Evolutionary conservation across 2,113 vertebrate species (phyloP), one percentile per base, ranked within the genome.

Genomic region (Corvus moneduloides): DNA sequence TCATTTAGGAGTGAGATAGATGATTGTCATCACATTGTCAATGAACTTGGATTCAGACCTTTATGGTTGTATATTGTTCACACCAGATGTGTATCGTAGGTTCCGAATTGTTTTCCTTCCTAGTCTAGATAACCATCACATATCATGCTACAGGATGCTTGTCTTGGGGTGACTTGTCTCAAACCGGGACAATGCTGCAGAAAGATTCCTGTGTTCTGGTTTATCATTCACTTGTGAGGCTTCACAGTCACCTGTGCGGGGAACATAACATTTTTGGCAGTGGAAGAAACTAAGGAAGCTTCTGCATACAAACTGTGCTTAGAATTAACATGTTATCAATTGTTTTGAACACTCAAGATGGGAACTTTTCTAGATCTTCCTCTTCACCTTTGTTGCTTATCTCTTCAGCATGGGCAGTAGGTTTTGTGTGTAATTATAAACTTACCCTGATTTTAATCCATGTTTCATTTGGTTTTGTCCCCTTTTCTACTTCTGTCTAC

Each of bases 31-130:
- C 49, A 55, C 11, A 3, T 20, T 49, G 59, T 37, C 44, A 32
- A 6, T 16, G 26, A 87, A 43, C 66, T 92, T 93, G 16, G 28
- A 59, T 84, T 90, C 68, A 88, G 30, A 52, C 55, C 43, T 82
- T 91, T 35, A 32, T 11, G 63, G 61, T 5, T 86, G 26, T 54
- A 8, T 69, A 17, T 46, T 89, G 76, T 79, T 86, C 22, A 62
- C 41, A 72, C 5, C 44, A 66, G n/a, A 22, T 33, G 3, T 35
- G 14, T 61, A 8, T 48, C 0, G 0, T 28, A 56, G 24, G 11
- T 75, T 81, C 43, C 3, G 1, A 78, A 63, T 43, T 43, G 11
- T 67, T 90, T 73, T 74, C 62, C 43, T 84, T 76, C 28, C 64
- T 63, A 54, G 48, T 55, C 56, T 78, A 35, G 27, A 32, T 27